phyloP scores from a whole-genome alignment of 2,888 invertebrate genomes.

The Luperina nickerlii region DNA sequence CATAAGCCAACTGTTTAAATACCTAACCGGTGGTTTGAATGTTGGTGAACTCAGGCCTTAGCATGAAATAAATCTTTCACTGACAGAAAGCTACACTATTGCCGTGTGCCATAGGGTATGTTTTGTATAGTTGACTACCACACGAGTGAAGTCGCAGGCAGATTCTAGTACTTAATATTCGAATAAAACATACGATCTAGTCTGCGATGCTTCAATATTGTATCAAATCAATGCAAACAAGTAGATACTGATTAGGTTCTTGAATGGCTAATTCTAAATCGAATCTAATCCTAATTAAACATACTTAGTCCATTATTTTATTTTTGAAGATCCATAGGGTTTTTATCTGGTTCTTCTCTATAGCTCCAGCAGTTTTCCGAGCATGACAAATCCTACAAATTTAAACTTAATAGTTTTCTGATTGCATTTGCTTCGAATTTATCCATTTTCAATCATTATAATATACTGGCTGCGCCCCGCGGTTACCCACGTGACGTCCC shows the following conservation, averaged over 20 bases:
- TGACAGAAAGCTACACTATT: too few species aligned
- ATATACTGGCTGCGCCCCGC: too few species aligned
- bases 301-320: background rate
- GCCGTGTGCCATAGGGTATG: too few species aligned
- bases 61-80: too few species aligned
- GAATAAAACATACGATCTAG: slow-evolving; percentile 15
- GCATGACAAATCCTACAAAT: background rate
- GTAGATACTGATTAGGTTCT: background rate
- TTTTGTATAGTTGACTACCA: too few species aligned
- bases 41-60: too few species aligned
- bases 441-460: background rate
- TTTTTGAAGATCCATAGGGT: background rate
- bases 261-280: slow-evolving; percentile 1
- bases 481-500: too few species aligned
- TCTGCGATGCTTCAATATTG: background rate
- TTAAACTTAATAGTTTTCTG: background rate
- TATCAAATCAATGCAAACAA: slow-evolving; percentile 28
- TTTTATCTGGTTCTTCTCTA: background rate
- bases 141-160: too few species aligned
- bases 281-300: background rate
- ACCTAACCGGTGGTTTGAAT: too few species aligned
- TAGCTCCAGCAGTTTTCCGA: background rate
- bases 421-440: background rate
- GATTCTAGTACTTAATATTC: too few species aligned
- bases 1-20: too few species aligned